These are phyloP conservation scores for Polia nebulosa DNA, from an alignment of 2,888 invertebrate genomes.

Conservation along the genomic window DNA sequence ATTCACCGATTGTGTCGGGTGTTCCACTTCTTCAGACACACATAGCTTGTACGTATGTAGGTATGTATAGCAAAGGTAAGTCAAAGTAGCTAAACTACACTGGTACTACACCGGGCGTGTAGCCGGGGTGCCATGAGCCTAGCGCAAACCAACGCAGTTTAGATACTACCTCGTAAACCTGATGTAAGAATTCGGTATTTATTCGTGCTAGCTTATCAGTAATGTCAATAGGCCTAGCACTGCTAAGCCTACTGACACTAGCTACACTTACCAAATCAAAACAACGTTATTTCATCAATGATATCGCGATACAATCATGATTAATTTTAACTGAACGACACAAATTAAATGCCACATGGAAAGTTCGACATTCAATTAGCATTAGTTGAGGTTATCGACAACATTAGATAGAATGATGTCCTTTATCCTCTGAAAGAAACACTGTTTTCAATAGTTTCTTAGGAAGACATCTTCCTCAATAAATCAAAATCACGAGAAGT, in stretches of 20 bases:
- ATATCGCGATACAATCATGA: constrained; percentile 56
- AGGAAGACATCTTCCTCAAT: constrained; percentile 33
- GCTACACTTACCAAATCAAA: constrained; percentile 15
- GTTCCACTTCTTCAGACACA: constrained; percentile 24
- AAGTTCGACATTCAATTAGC: constrained; percentile 74
- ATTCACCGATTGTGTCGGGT: constrained; percentile 25
- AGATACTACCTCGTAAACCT: background rate
- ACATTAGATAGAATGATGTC: constrained; percentile 64
- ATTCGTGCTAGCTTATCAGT: background rate
- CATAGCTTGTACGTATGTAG: background rate
- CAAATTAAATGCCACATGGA: constrained; percentile 63
- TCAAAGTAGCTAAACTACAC: too few species aligned
- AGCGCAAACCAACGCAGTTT: background rate
- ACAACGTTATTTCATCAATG: constrained; percentile 42
- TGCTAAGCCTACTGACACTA: background rate
- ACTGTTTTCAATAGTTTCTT: constrained; percentile 26
- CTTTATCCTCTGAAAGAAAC: constrained; percentile 34
- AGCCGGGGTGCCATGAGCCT: too few species aligned
- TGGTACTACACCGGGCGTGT: too few species aligned
- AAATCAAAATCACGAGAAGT: constrained; percentile 34
- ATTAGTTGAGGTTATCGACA: constrained; percentile 73
- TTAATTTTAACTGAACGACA: constrained; percentile 65
- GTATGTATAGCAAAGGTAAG: background rate
- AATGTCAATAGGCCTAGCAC: background rate
- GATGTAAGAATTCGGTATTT: background rate